These are phyloP conservation scores for Hemibagrus wyckioides DNA, from an alignment of 2,113 vertebrate species.

Conservation along the genomic window DNA sequence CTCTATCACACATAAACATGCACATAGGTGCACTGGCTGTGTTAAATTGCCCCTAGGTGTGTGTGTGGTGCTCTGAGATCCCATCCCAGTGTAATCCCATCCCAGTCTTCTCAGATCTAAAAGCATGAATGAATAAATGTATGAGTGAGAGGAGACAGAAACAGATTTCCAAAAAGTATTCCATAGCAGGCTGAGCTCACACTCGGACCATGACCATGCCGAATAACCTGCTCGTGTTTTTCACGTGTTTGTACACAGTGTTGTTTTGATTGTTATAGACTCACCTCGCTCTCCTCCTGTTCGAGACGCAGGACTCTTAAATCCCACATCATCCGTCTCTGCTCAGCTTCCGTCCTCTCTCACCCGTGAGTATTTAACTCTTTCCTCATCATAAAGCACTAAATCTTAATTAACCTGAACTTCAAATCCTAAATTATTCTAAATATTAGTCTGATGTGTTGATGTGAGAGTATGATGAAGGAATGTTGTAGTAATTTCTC, in stretches of 20 bases:
- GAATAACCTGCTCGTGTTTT: neutral
- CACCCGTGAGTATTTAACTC: conserved; percentile 46
- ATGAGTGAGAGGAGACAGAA: neutral
- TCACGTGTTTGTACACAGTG: neutral
- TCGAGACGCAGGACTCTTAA: conserved; percentile 75
- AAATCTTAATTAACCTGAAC: neutral
- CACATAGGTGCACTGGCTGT: neutral
- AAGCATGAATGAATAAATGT: neutral
- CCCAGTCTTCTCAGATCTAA: neutral
- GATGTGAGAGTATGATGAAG: neutral
- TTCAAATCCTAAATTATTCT: neutral
- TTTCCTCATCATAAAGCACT: neutral
- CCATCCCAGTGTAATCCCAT: neutral
- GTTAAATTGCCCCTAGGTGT: neutral
- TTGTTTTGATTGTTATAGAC: conserved; percentile 65
- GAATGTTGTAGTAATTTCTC: neutral
- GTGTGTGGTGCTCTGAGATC: neutral
- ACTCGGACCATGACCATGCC: neutral
- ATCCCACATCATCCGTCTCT: conserved; percentile 46
- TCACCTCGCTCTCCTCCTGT: conserved; percentile 80
- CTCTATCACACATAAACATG: neutral
- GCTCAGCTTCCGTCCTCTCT: conserved; percentile 28
- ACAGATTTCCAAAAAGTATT: neutral
- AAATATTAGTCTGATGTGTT: neutral
- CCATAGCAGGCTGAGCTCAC: neutral